Evolutionary conservation across 1,140 invertebrate genomes (phyloP), one percentile per base, ranked within the genome.

Genomic region (Danaus plexippus): DNA sequence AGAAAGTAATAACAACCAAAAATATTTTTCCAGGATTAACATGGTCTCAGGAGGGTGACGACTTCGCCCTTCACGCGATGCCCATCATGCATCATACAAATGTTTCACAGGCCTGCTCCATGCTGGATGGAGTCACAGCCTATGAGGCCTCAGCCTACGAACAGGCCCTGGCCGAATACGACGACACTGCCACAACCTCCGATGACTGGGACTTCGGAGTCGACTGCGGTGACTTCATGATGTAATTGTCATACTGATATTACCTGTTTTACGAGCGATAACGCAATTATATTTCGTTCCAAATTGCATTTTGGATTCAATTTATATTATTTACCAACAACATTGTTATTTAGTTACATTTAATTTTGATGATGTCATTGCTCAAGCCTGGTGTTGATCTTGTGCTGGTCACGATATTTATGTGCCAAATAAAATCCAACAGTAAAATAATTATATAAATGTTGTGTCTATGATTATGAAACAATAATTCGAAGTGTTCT

Each of bases 181-280:
- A 90, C 63, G 89, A 89, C 22, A 79, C 85, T 9, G 89, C 87
- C 51, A 87, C 89, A n/a, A 88, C 87, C 13, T 89, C 89, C n/a
- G 89, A 90, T 59, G 89, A 90, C 62, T 90, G 89, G 77, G 89
- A 90, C 69, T 89, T 90, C 61, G 89, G 89, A 48, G 89, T 90
- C 49, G 89, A 90, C 61, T 90, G 89, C 73, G 89, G 89, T 2
- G 89, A 90, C 61, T 90, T 90, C 66, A 90, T 90, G 88, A 90
- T 90, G 87, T 90, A 89, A 88, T 75, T 32, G 22, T 32, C 22
- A 32, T 32, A 7, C 22, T 8, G 7, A 32, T 6, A 32, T 32
- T 2, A 32, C 22, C 7, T 32, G 22, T 32, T 32, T 32, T 32
- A 32, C 22, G 22, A 8, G 22, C 22, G 22, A 32, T 32, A 6